Conservation (phyloP, 2,888 invertebrate genomes). For the Myopa tessellatipennis region DNA sequence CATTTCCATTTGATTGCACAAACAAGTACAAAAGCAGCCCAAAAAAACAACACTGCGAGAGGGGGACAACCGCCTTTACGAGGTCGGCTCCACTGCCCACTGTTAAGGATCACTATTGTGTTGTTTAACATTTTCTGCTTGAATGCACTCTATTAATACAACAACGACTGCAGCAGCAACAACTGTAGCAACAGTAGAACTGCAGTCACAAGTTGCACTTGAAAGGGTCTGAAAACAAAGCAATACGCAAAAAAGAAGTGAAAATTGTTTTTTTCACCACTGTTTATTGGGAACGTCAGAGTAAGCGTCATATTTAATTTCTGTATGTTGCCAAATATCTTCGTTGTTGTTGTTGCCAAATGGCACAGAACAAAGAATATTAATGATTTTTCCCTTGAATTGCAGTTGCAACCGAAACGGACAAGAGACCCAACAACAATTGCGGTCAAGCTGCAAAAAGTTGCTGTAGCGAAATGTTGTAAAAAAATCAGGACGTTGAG, state of each 20-base stretch:
- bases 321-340: conserved; percentile 27
- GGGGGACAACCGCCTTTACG: background rate
- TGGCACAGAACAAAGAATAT: conserved; percentile 54
- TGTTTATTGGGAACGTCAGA: background rate
- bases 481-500: no score
- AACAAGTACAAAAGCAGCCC: conserved; percentile 55
- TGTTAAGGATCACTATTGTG: conserved; percentile 15
- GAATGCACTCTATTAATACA: conserved; percentile 27
- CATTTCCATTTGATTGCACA: conserved; percentile 65
- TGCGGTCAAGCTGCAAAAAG: conserved; percentile 64
- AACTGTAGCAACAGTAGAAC: background rate
- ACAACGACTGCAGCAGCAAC: conserved; percentile 8
- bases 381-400: conserved; percentile 66
- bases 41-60: background rate
- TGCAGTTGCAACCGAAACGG: conserved; percentile 58
- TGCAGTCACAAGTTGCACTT: conserved; percentile 34
- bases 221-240: background rate
- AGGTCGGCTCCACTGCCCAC: background rate
- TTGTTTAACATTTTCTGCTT: conserved; percentile 32
- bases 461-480: conserved; percentile 40
- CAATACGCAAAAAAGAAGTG: conserved; percentile 8
- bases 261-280: background rate
- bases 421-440: conserved; percentile 42
- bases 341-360: conserved; percentile 24
- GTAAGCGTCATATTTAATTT: background rate